Evolutionary conservation across 2,113 vertebrate genomes (phyloP).

Genomic region (Silurus meridionalis): DNA sequence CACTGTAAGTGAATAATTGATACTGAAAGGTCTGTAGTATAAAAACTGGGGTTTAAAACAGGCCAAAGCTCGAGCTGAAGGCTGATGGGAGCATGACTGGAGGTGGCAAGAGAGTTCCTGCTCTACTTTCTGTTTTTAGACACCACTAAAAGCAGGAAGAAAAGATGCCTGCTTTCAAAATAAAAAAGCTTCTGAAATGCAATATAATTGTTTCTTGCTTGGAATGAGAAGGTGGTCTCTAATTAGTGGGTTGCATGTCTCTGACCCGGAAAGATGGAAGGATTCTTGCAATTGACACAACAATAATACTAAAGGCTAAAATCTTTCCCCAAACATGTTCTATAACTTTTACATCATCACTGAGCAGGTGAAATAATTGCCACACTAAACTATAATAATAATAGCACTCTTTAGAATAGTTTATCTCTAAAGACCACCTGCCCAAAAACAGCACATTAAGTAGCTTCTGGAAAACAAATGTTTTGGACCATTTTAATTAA

Average conservation of each 20-base stretch:
- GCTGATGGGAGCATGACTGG: conserved; percentile 39
- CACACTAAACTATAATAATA: not conserved
- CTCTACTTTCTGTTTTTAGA: conserved; percentile 52
- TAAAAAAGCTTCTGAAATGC: not conserved
- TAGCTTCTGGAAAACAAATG: not conserved
- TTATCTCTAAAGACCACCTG: not conserved
- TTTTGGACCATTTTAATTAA: not conserved
- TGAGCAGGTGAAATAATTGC: not conserved
- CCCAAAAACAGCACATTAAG: not conserved
- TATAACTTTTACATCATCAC: not conserved
- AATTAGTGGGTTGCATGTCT: not conserved
- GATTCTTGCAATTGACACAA: not conserved
- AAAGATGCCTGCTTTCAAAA: not conserved
- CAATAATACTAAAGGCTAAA: not conserved
- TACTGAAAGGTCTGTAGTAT: not conserved
- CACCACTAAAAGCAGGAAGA: not conserved
- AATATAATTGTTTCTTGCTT: not conserved
- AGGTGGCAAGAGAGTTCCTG: conserved; percentile 46
- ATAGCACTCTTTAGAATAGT: not conserved
- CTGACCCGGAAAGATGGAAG: not conserved
- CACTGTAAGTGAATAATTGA: conserved; percentile 30
- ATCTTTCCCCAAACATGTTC: not conserved
- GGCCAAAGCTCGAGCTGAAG: conserved; percentile 22
- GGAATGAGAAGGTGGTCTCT: not conserved
- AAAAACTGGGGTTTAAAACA: conserved; percentile 24